Evolutionary conservation across 2,888 invertebrate genomes (phyloP), one percentile per base, ranked within the genome.

Genomic region (Thecophora atra): DNA sequence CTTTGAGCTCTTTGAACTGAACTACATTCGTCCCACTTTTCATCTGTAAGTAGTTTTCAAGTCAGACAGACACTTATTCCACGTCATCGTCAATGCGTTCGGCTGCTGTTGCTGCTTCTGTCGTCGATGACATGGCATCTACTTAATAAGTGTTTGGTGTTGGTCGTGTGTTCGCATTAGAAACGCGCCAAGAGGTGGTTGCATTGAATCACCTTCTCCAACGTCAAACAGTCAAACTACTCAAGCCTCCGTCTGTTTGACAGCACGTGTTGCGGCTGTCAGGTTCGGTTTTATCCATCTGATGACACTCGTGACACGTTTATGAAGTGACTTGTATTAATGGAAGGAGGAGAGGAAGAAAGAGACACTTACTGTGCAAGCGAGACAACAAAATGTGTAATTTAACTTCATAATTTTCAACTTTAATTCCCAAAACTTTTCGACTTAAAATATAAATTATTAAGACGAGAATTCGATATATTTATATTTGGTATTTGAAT

Each of bases 221-320:
- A 19, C 13, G 54, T 30, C 54, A 28, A 54, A 24, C 54, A 56
- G 11, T 11, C 37, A 19, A 54, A 37, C 6, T 21, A 37, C 37
- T 47, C 24, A 44, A 24, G 26, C 2, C 11, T 67, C 42, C 26
- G 24, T 54, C 42, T 51, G 24, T 54, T 56, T 52, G 56, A 67
- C 54, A 65, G 52, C 66, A 66, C 51, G 66, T 66, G 66, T 30
- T 66, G 66, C 52, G 30, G 66, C 30, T 52, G 66, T 19, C 66
- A 66, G 66, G 24, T 7, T n/a, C 19, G 30, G 52, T 44, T 28
- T 11, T 52, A 11, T 3, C 52, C 51, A 52, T 66, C 66, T 52
- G 30, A 66, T 66, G 30, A 52, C 52, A 66, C 66, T 52, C 52
- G 13, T 52, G 52, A 47, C 66, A 66, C n/a, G 30, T 28, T 30